phyloP scores from a whole-genome alignment of 2,113 vertebrate genomes.

The Trematomus loennbergii region DNA sequence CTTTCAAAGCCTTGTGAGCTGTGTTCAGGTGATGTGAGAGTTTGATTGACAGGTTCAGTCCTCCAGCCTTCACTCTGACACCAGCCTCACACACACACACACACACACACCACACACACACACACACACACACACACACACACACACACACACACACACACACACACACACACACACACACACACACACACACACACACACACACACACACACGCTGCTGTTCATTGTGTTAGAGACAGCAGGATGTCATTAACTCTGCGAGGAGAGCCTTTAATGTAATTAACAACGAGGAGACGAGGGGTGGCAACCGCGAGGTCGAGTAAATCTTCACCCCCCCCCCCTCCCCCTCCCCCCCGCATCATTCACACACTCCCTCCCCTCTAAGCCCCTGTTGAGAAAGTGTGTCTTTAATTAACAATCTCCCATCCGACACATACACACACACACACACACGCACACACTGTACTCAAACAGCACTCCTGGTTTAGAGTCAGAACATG shows the following conservation, averaged over 20 bases:
- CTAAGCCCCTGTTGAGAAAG: conserved; percentile 50
- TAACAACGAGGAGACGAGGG: conserved; percentile 59
- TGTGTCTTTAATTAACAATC: conserved; percentile 77
- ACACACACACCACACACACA: conserved; percentile 21
- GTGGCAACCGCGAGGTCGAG: conserved; percentile 40
- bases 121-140: conserved; percentile 11
- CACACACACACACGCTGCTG: conserved; percentile 18
- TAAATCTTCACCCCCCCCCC: conserved; percentile 49
- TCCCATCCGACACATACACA: not conserved
- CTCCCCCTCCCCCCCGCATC: not conserved
- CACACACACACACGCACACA: too few relatives aligned
- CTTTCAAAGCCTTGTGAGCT: not conserved
- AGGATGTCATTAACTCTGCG: conserved; percentile 67
- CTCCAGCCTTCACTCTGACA: conserved; percentile 14
- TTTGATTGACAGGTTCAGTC: conserved; percentile 43
- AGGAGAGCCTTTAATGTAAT: conserved; percentile 74
- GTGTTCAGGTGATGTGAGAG: not conserved
- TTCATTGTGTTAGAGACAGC: conserved; percentile 60
- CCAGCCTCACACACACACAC: conserved; percentile 6
- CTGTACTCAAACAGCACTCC: conserved; percentile 32
- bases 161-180: too few relatives aligned
- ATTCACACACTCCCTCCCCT: conserved; percentile 4
- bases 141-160: conserved; percentile 16
- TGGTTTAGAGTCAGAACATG: conserved; percentile 58
- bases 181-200: conserved; percentile 1